Percentiles rank a stretch among this genome's conserved stretches.
Conservation (phyloP, 2,113 vertebrate genomes). For the Cnemophilus loriae region DNA sequence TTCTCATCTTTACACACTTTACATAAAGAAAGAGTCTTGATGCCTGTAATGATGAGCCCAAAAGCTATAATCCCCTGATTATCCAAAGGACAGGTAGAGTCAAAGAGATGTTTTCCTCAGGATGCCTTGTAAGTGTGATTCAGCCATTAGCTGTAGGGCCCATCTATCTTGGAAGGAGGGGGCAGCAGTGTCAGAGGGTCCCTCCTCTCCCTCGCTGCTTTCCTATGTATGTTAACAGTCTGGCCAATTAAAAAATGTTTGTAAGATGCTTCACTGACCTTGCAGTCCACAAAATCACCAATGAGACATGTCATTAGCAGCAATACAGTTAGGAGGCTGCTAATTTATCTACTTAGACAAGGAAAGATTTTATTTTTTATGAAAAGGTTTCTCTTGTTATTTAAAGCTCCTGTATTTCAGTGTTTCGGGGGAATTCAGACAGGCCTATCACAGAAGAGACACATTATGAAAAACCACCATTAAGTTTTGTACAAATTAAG, state of each 20-base stretch:
- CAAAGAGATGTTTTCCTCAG: neutral
- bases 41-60: neutral
- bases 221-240: slow-evolving; percentile 18
- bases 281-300: neutral
- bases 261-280: slow-evolving; percentile 43
- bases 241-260: slow-evolving; percentile 58
- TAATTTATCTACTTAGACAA: slow-evolving; percentile 25
- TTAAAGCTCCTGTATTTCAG: neutral
- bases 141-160: neutral
- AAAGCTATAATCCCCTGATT: slow-evolving; percentile 1
- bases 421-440: neutral
- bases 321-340: neutral
- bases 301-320: neutral
- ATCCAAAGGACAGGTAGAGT: neutral
- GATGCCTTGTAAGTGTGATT: neutral
- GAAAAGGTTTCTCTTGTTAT: neutral
- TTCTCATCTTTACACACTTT: neutral
- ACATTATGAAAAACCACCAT: neutral
- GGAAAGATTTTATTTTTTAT: neutral
- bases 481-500: neutral
- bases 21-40: neutral
- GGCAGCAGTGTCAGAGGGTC: neutral
- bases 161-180: neutral
- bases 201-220: neutral
- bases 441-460: neutral